phyloP scores from a whole-genome alignment of 1,140 invertebrate species.

The Papilio machaon region DNA sequence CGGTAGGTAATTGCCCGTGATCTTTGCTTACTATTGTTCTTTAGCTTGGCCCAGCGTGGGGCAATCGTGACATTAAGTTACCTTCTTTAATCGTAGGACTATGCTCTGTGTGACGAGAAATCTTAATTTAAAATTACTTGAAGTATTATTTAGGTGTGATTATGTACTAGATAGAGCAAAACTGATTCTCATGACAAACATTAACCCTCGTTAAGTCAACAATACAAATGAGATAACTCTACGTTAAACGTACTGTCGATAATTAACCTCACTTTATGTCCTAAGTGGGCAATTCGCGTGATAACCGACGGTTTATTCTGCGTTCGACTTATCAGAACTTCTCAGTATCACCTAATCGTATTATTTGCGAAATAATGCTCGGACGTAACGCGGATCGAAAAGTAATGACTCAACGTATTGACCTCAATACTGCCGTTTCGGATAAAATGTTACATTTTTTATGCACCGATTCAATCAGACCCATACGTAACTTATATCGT shows the following conservation, averaged over 20 bases:
- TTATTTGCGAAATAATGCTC: conserved; percentile 17
- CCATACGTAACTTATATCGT: not conserved
- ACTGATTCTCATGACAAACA: conserved; percentile 1
- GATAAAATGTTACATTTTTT: conserved; percentile 23
- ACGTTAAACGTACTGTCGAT: not conserved
- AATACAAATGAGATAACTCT: not conserved
- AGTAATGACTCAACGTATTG: conserved; percentile 32
- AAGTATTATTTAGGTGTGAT: not conserved
- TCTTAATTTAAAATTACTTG: not conserved
- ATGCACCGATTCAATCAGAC: not conserved
- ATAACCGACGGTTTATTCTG: conserved; percentile 4
- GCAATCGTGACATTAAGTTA: conserved; percentile 29
- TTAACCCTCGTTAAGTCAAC: not conserved
- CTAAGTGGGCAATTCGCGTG: conserved; percentile 25
- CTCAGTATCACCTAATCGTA: conserved; percentile 6
- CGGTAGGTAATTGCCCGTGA: conserved; percentile 11
- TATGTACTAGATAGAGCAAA: not conserved
- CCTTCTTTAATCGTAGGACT: not conserved
- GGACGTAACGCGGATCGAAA: not conserved
- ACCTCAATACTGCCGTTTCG: conserved; percentile 12
- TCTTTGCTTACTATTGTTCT: conserved; percentile 28
- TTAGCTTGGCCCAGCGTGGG: conserved; percentile 14
- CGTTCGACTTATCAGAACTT: conserved; percentile 27
- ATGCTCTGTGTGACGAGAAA: not conserved
- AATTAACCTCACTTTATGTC: conserved; percentile 1